Percentiles rank a stretch among this genome's conserved stretches.
Evolutionary conservation across 2,113 vertebrate genomes (phyloP).

Genomic region (Balaeniceps rex): DNA sequence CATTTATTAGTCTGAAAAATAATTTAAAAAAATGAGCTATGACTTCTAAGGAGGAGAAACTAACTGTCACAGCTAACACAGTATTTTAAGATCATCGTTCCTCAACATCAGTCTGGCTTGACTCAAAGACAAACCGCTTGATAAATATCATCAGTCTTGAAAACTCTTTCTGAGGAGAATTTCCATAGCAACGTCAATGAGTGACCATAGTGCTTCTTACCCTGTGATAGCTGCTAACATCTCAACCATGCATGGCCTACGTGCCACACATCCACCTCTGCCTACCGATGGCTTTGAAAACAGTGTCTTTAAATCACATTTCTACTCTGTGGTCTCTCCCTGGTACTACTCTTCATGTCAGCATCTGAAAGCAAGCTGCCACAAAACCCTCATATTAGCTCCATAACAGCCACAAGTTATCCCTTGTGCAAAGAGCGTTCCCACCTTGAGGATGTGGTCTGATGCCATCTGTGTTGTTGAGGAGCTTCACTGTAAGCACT

Average conservation of each 20-base stretch:
- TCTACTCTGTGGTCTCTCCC: not conserved
- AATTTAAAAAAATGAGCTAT: not conserved
- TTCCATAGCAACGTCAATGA: not conserved
- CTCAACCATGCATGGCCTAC: not conserved
- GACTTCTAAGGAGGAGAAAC: not conserved
- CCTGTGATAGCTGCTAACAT: not conserved
- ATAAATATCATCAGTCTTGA: not conserved
- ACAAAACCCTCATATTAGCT: not conserved
- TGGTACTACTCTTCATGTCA: not conserved
- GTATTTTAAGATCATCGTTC: not conserved
- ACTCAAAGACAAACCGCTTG: not conserved
- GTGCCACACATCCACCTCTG: not conserved
- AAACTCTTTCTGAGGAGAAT: not conserved
- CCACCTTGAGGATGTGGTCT: not conserved
- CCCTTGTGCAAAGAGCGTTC: not conserved
- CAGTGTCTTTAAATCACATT: not conserved
- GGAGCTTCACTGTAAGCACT: not conserved
- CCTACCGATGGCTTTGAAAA: not conserved
- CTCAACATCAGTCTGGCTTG: not conserved
- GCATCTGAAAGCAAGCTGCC: not conserved
- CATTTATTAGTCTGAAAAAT: not conserved
- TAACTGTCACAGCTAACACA: not conserved
- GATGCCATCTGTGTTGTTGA: not conserved
- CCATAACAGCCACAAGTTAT: not conserved
- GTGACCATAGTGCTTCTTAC: not conserved